A percentile compares a stretch with the other conserved stretches of the same genome.
phyloP scores from a whole-genome alignment of 2,888 invertebrate genomes.

The Drosophila tanythrix region DNA sequence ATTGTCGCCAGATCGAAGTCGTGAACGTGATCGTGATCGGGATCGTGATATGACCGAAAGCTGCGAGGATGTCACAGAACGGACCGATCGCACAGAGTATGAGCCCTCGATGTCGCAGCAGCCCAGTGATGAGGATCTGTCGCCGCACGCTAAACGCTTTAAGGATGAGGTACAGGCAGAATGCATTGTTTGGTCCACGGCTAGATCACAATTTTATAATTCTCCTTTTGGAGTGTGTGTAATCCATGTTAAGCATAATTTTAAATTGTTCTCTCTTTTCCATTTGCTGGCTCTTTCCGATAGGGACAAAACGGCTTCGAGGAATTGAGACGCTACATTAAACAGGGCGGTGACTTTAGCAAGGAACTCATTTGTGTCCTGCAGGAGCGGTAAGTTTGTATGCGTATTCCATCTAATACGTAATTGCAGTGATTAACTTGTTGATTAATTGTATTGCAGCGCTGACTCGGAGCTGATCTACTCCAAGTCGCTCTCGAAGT shows the following conservation, averaged over 20 bases:
- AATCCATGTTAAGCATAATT: not conserved
- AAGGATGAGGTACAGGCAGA: slow-evolving; percentile 77
- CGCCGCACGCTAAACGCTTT: slow-evolving; percentile 75
- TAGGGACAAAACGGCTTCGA: slow-evolving; percentile 98
- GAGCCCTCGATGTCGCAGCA: slow-evolving; percentile 73
- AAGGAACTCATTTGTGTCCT: slow-evolving; percentile 95
- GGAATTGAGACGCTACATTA: slow-evolving; percentile 95
- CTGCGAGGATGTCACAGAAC: slow-evolving; percentile 73
- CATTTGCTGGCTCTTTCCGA: slow-evolving; percentile 75
- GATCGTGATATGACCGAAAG: slow-evolving; percentile 56
- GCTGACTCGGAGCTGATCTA: slow-evolving; percentile 96
- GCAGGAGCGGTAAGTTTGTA: slow-evolving; percentile 92
- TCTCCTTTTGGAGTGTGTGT: too few relatives aligned
- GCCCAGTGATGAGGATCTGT: slow-evolving; percentile 73
- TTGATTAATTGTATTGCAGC: slow-evolving; percentile 85
- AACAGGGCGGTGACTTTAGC: slow-evolving; percentile 97
- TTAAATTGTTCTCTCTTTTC: not conserved
- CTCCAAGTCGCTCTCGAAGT: slow-evolving; percentile 94
- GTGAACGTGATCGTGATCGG: slow-evolving; percentile 3
- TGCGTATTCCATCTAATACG: not conserved
- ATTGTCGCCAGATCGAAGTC: slow-evolving; percentile 55
- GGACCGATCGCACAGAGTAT: slow-evolving; percentile 55
- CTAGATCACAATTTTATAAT: not conserved
- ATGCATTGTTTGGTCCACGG: slow-evolving; percentile 42
- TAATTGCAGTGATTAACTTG: not conserved